These are phyloP conservation scores for Sylvicapra grimmia DNA, from an alignment of 2,113 vertebrate species.

Conservation along the genomic window DNA sequence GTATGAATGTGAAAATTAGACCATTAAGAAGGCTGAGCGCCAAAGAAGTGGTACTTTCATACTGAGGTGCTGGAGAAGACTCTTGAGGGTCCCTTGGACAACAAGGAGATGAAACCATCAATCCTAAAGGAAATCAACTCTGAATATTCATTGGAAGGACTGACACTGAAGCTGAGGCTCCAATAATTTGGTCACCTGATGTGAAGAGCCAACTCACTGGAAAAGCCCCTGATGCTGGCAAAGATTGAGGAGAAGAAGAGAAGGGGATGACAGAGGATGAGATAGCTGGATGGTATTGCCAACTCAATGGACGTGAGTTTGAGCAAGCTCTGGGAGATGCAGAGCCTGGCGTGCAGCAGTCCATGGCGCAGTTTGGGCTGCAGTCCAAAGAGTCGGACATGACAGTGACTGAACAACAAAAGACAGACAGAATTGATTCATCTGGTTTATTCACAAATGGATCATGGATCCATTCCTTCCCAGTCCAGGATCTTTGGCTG, in stretches of 20 bases:
- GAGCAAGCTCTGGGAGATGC: background rate
- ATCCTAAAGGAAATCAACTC: background rate
- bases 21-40: background rate
- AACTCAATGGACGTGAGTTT: background rate
- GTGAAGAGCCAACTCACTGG: background rate
- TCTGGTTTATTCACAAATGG: background rate
- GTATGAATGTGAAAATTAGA: background rate
- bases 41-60: background rate
- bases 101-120: background rate
- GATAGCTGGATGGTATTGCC: background rate
- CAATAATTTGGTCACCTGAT: background rate
- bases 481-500: background rate
- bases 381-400: accelerated
- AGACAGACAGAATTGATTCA: background rate
- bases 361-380: background rate
- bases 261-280: background rate
- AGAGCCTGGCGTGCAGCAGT: background rate
- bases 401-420: background rate
- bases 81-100: background rate
- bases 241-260: background rate
- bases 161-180: background rate
- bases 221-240: background rate
- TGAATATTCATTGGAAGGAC: background rate
- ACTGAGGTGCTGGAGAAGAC: background rate
- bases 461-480: background rate